These are phyloP conservation scores for Acrocephalus scirpaceus DNA, from an alignment of 2,797 vertebrate genomes.

Conservation along the genomic window DNA sequence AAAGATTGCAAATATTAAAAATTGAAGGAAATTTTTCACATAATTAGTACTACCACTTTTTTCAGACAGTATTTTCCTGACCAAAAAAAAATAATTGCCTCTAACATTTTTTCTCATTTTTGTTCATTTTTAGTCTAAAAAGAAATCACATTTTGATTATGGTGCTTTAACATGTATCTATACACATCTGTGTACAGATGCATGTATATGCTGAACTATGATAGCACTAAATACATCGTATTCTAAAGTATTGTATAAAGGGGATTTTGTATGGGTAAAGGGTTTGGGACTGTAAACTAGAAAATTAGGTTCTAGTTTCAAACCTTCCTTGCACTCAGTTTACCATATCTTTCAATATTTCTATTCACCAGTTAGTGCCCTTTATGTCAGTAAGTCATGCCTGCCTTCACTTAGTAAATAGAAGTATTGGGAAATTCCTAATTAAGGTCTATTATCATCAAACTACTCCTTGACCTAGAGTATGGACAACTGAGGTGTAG, in stretches of 20 bases:
- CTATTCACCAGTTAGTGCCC: background rate
- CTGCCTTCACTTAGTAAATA: background rate
- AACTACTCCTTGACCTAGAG: background rate
- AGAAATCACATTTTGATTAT: background rate
- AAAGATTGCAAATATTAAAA: background rate
- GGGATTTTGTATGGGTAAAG: accelerated
- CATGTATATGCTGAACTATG: background rate
- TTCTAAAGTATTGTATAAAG: background rate
- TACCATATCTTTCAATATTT: background rate
- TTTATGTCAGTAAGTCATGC: background rate
- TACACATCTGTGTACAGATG: background rate
- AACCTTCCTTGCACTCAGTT: background rate
- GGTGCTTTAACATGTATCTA: background rate
- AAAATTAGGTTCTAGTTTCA: background rate
- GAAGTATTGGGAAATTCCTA: background rate
- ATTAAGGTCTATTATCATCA: background rate
- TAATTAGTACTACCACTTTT: background rate
- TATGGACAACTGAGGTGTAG: background rate
- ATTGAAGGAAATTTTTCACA: background rate
- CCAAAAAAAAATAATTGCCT: background rate
- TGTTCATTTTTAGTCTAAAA: background rate
- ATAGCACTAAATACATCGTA: background rate
- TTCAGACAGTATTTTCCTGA: background rate
- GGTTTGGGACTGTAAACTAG: background rate
- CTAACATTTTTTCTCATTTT: background rate